A percentile compares a stretch with the other conserved stretches of the same genome.
Conservation (phyloP, 2,888 invertebrate species). For the Oscheius sp. region DNA sequence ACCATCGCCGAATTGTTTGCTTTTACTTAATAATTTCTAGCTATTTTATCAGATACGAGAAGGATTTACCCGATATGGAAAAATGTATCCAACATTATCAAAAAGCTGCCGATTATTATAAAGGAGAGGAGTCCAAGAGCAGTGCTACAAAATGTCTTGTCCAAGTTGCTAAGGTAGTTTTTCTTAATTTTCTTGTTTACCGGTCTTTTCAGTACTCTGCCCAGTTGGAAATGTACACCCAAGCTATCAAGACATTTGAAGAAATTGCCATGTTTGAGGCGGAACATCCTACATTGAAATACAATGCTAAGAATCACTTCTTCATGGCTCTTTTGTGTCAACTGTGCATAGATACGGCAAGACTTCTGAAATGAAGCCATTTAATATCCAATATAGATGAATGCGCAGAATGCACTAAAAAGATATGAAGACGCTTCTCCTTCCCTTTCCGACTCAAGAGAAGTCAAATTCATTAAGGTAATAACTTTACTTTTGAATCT, state of each 20-base stretch:
- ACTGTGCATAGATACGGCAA: slow-evolving; percentile 91
- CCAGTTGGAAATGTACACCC: slow-evolving; percentile 93
- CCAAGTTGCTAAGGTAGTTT: slow-evolving; percentile 83
- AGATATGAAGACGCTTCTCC: slow-evolving; percentile 94
- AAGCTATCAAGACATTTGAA: slow-evolving; percentile 78
- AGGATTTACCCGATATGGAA: slow-evolving; percentile 78
- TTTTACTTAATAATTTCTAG: background rate
- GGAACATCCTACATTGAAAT: slow-evolving; percentile 94
- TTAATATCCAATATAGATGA: slow-evolving; percentile 56
- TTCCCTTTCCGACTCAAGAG: slow-evolving; percentile 93
- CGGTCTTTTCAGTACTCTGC: slow-evolving; percentile 82
- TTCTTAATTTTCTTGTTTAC: background rate
- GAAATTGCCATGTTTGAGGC: slow-evolving; percentile 78
- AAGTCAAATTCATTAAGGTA: slow-evolving; percentile 92
- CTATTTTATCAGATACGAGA: slow-evolving; percentile 80
- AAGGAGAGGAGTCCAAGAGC: slow-evolving; percentile 96
- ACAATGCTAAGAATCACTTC: slow-evolving; percentile 98
- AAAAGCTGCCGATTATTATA: slow-evolving; percentile 96
- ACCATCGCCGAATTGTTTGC: slow-evolving; percentile 88
- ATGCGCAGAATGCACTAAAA: slow-evolving; percentile 83
- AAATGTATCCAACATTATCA: slow-evolving; percentile 91
- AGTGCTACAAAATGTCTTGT: slow-evolving; percentile 97
- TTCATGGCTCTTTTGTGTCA: slow-evolving; percentile 96
- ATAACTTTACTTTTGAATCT: background rate
- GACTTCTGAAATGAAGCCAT: slow-evolving; percentile 76